Evolutionary conservation across 2,797 vertebrate species (phyloP).

Genomic region (Sebastes alutus): DNA sequence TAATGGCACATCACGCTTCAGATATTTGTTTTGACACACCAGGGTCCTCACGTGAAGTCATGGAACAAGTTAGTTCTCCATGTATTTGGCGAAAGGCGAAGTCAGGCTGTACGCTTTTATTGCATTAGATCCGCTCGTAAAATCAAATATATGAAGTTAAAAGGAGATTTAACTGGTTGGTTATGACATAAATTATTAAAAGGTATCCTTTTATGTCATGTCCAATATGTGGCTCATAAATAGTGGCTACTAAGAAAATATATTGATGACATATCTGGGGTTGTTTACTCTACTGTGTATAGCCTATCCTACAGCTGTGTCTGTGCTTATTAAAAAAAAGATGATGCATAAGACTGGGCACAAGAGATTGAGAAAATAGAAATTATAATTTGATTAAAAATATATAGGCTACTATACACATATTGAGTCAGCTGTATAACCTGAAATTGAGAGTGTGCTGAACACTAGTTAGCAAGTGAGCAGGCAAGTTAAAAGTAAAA

Average conservation of each 20-base stretch:
- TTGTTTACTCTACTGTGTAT: not conserved
- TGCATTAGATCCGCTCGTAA: constrained; percentile 9
- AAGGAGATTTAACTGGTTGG: not conserved
- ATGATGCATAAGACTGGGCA: not conserved
- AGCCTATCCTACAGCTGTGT: not conserved
- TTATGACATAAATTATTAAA: not conserved
- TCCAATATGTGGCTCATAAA: not conserved
- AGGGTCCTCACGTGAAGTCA: constrained; percentile 31
- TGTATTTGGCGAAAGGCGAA: constrained; percentile 8
- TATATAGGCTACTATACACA: not conserved
- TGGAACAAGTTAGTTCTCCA: constrained; percentile 35
- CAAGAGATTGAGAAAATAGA: not conserved
- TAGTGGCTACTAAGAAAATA: not conserved
- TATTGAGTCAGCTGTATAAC: not conserved
- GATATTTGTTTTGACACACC: constrained; percentile 42
- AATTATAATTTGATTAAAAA: not conserved
- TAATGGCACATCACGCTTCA: constrained; percentile 23
- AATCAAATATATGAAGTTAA: constrained; percentile 6
- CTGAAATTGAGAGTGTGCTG: not conserved
- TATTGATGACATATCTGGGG: not conserved
- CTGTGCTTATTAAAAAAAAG: not conserved
- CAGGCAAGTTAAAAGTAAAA: not conserved
- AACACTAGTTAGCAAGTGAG: not conserved
- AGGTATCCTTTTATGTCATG: not conserved
- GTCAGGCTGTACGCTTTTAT: not conserved